Percentiles rank a stretch among this genome's conserved stretches.
Conservation (phyloP, 2,797 vertebrate genomes). For the Chelon auratus region DNA sequence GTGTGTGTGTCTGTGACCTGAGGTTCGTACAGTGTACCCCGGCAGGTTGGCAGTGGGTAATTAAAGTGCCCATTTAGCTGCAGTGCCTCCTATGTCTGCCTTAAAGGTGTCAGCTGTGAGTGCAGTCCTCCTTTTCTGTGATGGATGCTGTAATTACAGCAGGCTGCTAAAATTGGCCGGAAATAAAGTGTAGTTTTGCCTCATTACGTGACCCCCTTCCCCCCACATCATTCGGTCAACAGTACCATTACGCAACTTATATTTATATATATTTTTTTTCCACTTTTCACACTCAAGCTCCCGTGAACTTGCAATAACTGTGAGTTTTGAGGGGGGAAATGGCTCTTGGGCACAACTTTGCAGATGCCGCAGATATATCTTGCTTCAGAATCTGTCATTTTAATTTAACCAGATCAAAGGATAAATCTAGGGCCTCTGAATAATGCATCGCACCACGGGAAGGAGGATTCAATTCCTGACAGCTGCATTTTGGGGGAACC, state of each 20-base stretch:
- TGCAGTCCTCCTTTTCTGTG: conserved; percentile 43
- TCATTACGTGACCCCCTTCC: conserved; percentile 17
- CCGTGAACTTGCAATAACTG: conserved; percentile 8
- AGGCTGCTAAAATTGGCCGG: conserved; percentile 31
- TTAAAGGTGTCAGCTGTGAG: conserved; percentile 67
- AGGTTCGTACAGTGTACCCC: conserved; percentile 22
- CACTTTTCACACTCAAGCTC: conserved; percentile 4
- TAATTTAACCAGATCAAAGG: conserved; percentile 57
- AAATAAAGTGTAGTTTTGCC: conserved; percentile 20
- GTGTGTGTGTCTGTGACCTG: conserved; percentile 37
- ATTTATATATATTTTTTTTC: neutral
- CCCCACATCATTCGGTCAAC: neutral
- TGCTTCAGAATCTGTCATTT: conserved; percentile 53
- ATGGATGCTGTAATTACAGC: conserved; percentile 73
- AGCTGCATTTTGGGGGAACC: conserved; percentile 46
- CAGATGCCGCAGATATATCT: conserved; percentile 37
- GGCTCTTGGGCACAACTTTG: conserved; percentile 36
- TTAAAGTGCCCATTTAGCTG: conserved; percentile 71
- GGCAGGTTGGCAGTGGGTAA: conserved; percentile 71
- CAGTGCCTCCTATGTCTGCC: conserved; percentile 48
- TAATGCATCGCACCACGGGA: conserved; percentile 57
- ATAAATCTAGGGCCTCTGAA: conserved; percentile 46
- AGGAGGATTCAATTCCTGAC: conserved; percentile 43
- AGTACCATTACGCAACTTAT: conserved; percentile 1
- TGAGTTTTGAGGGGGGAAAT: conserved; percentile 24